Evolutionary conservation across 2,113 vertebrate species (phyloP).

Genomic region (Halichoerus grypus): DNA sequence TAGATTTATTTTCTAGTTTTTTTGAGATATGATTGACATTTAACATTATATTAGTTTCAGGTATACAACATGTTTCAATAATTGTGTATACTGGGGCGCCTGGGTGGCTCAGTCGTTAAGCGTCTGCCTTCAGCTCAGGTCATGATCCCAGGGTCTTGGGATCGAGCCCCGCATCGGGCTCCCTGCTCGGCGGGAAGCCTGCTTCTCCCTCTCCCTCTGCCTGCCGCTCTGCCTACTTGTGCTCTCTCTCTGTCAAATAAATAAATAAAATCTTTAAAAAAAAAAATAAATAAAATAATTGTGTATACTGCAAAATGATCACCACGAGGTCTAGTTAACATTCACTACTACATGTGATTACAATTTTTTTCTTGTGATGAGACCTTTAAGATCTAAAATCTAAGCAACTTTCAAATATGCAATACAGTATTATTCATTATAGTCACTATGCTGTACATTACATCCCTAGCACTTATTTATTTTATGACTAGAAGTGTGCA

Average conservation of each 20-base stretch:
- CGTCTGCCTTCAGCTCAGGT: too few relatives aligned
- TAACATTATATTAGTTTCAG: background rate
- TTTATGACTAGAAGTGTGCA: background rate
- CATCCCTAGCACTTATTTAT: background rate
- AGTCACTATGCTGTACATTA: background rate
- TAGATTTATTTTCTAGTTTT: background rate
- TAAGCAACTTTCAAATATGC: background rate
- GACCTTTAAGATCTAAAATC: background rate
- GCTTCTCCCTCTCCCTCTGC: too few relatives aligned
- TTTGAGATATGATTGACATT: background rate
- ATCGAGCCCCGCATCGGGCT: too few relatives aligned
- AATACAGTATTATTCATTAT: background rate
- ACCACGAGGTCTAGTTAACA: background rate
- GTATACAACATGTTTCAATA: background rate
- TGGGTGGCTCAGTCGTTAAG: too few relatives aligned
- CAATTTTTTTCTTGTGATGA: background rate
- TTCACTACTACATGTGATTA: background rate
- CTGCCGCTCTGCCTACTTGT: too few relatives aligned
- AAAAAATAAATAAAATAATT: background rate
- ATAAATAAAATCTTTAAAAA: too few relatives aligned
- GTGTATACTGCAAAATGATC: background rate
- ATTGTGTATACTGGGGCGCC: background rate
- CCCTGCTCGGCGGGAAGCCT: too few relatives aligned
- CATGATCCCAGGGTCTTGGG: too few relatives aligned
- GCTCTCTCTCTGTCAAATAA: too few relatives aligned